These are phyloP conservation scores for Dromius quadrimaculatus DNA, from an alignment of 2,888 invertebrate species.

Conservation along the genomic window DNA sequence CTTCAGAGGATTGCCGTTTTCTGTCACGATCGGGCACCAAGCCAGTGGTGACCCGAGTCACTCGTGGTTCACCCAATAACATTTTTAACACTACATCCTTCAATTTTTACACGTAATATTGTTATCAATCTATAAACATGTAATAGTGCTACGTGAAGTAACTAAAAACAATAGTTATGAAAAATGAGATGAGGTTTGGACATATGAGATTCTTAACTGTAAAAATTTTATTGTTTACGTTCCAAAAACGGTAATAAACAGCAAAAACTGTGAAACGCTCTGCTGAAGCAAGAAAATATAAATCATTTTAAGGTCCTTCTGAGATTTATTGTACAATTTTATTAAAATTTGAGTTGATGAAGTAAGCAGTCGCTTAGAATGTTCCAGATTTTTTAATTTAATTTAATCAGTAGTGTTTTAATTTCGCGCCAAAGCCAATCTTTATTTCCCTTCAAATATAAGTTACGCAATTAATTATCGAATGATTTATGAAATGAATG, in stretches of 20 bases:
- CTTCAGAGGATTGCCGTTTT: constrained; percentile 19
- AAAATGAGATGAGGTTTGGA: too few relatives aligned
- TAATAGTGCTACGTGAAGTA: constrained; percentile 4
- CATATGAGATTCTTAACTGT: too few relatives aligned
- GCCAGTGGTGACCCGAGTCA: constrained; percentile 69
- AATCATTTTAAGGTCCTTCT: too few relatives aligned
- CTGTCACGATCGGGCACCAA: constrained; percentile 63
- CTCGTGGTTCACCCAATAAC: constrained; percentile 69
- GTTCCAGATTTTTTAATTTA: too few relatives aligned
- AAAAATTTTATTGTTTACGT: not conserved
- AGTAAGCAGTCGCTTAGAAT: too few relatives aligned
- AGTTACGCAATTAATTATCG: too few relatives aligned
- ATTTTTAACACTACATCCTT: constrained; percentile 42
- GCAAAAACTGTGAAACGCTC: not conserved
- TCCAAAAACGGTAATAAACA: not conserved
- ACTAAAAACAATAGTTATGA: constrained; percentile 7
- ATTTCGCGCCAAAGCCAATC: too few relatives aligned
- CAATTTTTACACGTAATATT: not conserved
- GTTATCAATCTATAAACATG: constrained; percentile 6
- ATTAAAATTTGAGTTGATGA: too few relatives aligned
- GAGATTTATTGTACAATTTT: too few relatives aligned
- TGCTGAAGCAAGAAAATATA: constrained; percentile 1
- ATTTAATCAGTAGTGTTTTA: too few relatives aligned
- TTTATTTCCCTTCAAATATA: too few relatives aligned
- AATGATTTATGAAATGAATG: too few relatives aligned